Base-by-base conservation (phyloP, 2,113 vertebrate genomes). In the Phalacrocorax aristotelis region DNA sequence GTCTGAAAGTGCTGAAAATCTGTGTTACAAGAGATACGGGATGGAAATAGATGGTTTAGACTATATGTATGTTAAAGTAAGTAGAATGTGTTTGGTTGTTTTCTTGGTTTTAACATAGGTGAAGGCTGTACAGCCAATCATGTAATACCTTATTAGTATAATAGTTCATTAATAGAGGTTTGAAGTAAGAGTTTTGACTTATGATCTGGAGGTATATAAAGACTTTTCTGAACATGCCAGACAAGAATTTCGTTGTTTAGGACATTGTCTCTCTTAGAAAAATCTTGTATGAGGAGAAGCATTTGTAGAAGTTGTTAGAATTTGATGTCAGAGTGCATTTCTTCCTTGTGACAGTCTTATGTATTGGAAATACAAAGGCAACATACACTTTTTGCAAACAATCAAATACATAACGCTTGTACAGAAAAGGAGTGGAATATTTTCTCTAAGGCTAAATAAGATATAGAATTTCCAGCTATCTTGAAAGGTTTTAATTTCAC, bases 21-120 rank as follows among this genome's bases (percentile, higher is more conserved):
- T 38, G 30, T 60, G 40, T 48, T 40, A 44, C 32, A 8, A n/a
- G 40, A 83, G 38, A 44, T 52, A 19, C 58, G 46, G 85, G 88
- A 95, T 96, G 95, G 98, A 98, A 98, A 93, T 97, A 93, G 97
- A 98, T 92, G 98, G 98, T 93, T 95, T 99, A 98, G 98, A 98
- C 96, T 98, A 62, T 95, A 98, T 98, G 97, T 99, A 98, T 87
- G 90, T 98, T 61, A 68, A 98, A 97, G 99, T 99, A 98, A 99
- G 99, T 98, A 77, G 79, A 84, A 42, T 58, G 17, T 40, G 8
- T 94, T 95, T 25, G 23, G 0, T 72, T 91, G 9, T 70, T 88
- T 58, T 87, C 42, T 77, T 85, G 49, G 5, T 83, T 91, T 92
- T 88, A 60, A 65, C 22, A 10, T 3, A 38, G 23, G 20, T 49